Evolutionary conservation across 2,113 vertebrate species (phyloP), one percentile per base, ranked within the genome.

Genomic region (Nerophis lumbriciformis): DNA sequence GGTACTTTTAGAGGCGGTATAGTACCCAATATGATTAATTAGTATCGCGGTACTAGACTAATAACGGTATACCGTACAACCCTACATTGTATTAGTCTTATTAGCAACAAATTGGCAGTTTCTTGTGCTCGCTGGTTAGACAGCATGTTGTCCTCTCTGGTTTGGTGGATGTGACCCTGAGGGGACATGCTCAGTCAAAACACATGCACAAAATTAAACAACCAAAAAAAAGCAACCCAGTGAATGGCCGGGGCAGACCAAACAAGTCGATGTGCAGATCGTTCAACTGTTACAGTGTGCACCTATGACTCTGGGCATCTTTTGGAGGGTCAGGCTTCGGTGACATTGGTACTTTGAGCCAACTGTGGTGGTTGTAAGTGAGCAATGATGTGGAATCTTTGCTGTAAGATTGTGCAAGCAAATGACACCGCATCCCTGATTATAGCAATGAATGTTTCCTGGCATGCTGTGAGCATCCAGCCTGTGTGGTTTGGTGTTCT

Each of bases 201-300:
- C 72, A 52, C 53, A 62, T 45, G 12, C 12, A 53, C 28, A 52
- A 3, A 52, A 52, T 13, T 11, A 64, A 67, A 65, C 36, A 36
- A 10, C 11, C 4, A 35, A 45, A 45, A 45, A 45, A 42, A 45
- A 36, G 11, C 42, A 45, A 45, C 42, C 42, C 60, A 59, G 37
- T 11, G 64, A 67, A 63, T 15, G 54, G 21, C 64, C 69, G 57
- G 63, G 36, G 49, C 65, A 63, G 55, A 48, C 71, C 73, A 75
- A 78, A 78, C 75, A 78, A 64, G 71, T 60, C 8, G 65, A 73
- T 67, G 59, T 50, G 63, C 6, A 66, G 69, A 51, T 72, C 66
- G 63, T 51, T 76, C 76, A 69, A 11, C 69, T 61, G 28, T 53
- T 54, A 2, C n/a, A 10, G 55, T 2, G 1, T 38, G 57, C 55